Evolutionary conservation across 1,140 invertebrate genomes (phyloP).

Genomic region (Saccostrea glomerata): DNA sequence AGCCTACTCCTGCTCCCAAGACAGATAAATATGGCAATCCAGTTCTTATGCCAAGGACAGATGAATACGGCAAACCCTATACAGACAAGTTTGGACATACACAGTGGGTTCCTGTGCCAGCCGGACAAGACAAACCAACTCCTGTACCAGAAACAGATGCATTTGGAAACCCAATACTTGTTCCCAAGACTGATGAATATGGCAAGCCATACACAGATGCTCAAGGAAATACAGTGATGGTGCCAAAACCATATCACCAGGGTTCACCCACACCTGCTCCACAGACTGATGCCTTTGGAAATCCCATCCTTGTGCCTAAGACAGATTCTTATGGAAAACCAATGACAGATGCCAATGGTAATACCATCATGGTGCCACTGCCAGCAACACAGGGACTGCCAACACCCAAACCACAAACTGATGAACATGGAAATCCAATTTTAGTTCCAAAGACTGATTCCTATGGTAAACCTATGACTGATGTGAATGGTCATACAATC

Average conservation of each 20-base stretch:
- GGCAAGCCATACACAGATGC: conserved; percentile 38
- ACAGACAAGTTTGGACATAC: conserved; percentile 60
- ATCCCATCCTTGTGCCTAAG: conserved; percentile 30
- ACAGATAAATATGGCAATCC: conserved; percentile 44
- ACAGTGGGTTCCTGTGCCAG: conserved; percentile 49
- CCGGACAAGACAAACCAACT: conserved; percentile 23
- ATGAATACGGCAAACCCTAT: conserved; percentile 37
- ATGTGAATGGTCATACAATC: background rate
- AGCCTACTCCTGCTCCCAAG: conserved; percentile 25
- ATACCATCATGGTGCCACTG: conserved; percentile 18
- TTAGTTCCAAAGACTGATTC: conserved; percentile 3
- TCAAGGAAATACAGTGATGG: conserved; percentile 2
- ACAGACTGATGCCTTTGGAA: conserved; percentile 36
- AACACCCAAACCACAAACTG: conserved; percentile 36
- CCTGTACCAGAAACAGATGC: conserved; percentile 34
- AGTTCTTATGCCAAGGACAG: conserved; percentile 44
- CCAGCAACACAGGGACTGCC: conserved; percentile 10
- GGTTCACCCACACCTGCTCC: conserved; percentile 40
- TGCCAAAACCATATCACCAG: background rate
- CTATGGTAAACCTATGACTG: conserved; percentile 25
- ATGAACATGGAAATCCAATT: background rate
- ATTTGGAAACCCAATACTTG: conserved; percentile 16
- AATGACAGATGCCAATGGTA: conserved; percentile 26
- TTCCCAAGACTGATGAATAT: conserved; percentile 24
- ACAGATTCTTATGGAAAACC: background rate